These are phyloP conservation scores for Cephus pulcher DNA, from an alignment of 2,888 invertebrate species.

Conservation along the genomic window DNA sequence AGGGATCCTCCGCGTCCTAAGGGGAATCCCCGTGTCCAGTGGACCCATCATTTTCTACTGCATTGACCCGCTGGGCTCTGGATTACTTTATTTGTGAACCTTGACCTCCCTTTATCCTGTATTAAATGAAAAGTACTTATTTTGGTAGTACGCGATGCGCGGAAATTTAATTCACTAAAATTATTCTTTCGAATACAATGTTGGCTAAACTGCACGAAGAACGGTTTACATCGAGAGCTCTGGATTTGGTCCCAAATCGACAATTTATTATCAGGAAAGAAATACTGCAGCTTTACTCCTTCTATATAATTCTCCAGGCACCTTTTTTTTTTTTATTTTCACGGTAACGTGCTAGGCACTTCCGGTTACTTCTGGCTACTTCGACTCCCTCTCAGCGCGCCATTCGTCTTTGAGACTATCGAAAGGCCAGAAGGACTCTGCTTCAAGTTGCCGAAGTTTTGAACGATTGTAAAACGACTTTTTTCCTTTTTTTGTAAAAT, in stretches of 20 bases:
- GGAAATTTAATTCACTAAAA: not conserved
- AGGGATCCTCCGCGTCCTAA: not conserved
- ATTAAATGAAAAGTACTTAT: not conserved
- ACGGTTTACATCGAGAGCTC: not conserved
- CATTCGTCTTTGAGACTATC: conserved; percentile 5
- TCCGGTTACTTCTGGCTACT: not conserved
- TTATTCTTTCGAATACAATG: not conserved
- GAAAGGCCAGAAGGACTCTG: not conserved
- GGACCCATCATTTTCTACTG: not conserved
- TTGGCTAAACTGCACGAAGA: conserved; percentile 6
- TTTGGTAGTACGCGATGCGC: not conserved
- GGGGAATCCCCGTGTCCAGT: not conserved
- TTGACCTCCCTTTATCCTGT: not conserved
- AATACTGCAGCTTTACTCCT: not conserved
- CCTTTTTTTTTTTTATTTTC: not conserved
- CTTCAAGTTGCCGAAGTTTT: not conserved
- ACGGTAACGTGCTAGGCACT: not conserved
- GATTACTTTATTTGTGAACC: not conserved
- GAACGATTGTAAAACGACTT: not conserved
- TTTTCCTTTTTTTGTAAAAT: not conserved
- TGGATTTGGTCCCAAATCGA: conserved; percentile 3
- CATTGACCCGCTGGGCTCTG: not conserved
- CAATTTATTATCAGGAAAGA: not conserved
- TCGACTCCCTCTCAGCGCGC: not conserved
- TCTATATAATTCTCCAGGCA: not conserved